Conservation (phyloP, 2,797 vertebrate genomes). For the Yasuhikotakia modesta region DNA sequence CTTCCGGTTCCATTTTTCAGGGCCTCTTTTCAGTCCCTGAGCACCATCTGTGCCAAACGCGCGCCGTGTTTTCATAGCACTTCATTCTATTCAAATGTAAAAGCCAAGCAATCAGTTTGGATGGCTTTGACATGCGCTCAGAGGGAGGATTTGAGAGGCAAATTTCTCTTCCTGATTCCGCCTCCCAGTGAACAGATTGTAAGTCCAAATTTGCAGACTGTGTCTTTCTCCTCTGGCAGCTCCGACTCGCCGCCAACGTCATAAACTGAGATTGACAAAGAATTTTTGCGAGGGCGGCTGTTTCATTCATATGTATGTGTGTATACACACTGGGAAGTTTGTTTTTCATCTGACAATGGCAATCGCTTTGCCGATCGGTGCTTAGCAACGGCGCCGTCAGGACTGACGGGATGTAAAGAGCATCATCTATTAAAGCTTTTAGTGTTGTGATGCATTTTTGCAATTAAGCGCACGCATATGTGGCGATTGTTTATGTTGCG, state of each 20-base stretch:
- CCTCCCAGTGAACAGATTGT: constrained; percentile 70
- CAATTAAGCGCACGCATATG: background rate
- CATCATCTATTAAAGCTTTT: background rate
- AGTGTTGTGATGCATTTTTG: background rate
- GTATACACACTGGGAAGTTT: constrained; percentile 49
- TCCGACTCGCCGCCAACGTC: constrained; percentile 16
- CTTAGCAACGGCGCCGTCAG: background rate
- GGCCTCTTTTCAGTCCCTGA: constrained; percentile 47
- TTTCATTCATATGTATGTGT: constrained; percentile 57
- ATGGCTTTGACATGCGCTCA: constrained; percentile 66
- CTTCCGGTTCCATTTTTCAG: constrained; percentile 45
- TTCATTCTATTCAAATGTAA: constrained; percentile 66
- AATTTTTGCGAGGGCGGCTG: constrained; percentile 27
- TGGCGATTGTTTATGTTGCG: background rate
- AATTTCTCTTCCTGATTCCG: constrained; percentile 59
- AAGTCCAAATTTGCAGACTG: constrained; percentile 68
- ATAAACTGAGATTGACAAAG: constrained; percentile 54
- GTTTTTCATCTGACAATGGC: constrained; percentile 59
- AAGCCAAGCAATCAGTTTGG: constrained; percentile 72
- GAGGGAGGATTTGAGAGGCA: constrained; percentile 72
- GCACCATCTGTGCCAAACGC: constrained; percentile 57
- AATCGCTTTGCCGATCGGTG: constrained; percentile 56
- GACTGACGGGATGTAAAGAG: background rate
- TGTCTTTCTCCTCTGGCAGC: constrained; percentile 50
- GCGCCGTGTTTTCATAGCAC: constrained; percentile 64